phyloP scores from a whole-genome alignment of 2,113 vertebrate genomes.

The Neofelis nebulosa region DNA sequence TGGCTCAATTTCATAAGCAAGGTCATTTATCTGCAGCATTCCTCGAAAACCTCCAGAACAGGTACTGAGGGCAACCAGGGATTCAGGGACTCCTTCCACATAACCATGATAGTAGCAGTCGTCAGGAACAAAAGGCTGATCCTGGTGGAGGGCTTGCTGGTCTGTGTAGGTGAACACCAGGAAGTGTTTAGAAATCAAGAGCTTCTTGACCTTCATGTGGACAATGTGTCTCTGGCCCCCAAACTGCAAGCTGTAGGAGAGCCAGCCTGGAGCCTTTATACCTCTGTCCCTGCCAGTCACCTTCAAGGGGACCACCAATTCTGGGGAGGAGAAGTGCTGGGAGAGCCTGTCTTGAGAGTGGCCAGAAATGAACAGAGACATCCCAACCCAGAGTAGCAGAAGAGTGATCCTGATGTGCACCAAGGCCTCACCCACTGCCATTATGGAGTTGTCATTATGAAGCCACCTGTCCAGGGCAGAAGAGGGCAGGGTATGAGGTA shows the following conservation, averaged over 20 bases:
- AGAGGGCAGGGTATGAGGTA: neutral
- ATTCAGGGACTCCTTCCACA: conserved; percentile 1
- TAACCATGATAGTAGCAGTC: conserved; percentile 73
- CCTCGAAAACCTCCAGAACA: conserved; percentile 66
- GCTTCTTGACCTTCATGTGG: conserved; percentile 61
- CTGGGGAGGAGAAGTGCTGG: neutral
- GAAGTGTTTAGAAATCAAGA: conserved; percentile 47
- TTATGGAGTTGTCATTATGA: neutral
- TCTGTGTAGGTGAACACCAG: conserved; percentile 62
- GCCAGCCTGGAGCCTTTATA: neutral
- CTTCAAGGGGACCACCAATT: conserved; percentile 64
- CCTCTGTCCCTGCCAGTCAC: neutral
- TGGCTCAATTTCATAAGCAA: conserved; percentile 70
- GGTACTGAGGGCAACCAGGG: conserved; percentile 65
- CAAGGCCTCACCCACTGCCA: neutral
- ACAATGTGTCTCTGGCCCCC: conserved; percentile 42
- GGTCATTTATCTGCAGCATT: conserved; percentile 43
- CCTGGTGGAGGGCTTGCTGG: neutral
- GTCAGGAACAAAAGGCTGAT: conserved; percentile 55
- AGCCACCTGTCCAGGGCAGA: neutral
- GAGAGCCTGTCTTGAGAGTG: accelerated
- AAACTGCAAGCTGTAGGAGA: conserved; percentile 63
- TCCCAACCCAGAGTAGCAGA: conserved; percentile 46
- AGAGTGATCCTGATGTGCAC: neutral
- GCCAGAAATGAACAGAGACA: neutral